Evolutionary conservation across 53 echinoderm and acorn worm species (phyloP).

Genomic region (Crossaster papposus): DNA sequence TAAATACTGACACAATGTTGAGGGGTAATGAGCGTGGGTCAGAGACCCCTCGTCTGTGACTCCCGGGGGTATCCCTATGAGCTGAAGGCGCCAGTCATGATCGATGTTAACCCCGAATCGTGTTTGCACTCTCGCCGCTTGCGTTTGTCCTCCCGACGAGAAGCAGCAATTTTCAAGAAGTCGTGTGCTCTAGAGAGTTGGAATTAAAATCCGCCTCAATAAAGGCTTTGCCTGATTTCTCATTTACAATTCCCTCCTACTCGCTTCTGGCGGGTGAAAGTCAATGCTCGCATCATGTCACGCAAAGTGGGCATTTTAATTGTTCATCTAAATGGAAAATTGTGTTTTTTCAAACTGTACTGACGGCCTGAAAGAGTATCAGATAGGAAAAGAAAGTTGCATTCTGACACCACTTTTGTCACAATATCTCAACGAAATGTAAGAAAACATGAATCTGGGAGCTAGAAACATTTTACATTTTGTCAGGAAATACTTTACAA

Average conservation of each 20-base stretch:
- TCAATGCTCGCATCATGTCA: background rate
- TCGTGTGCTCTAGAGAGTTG: constrained; percentile 12
- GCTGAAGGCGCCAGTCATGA: constrained; percentile 15
- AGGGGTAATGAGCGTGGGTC: constrained; percentile 15
- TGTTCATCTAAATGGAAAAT: background rate
- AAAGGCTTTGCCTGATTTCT: background rate
- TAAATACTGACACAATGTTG: constrained; percentile 21
- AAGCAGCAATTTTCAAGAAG: background rate
- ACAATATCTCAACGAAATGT: too few relatives aligned
- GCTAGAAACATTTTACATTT: too few relatives aligned
- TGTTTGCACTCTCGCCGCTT: constrained; percentile 42
- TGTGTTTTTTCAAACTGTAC: background rate
- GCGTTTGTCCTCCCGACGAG: background rate
- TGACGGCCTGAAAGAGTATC: background rate
- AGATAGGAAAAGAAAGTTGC: too few relatives aligned
- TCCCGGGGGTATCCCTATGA: background rate
- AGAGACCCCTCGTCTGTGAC: background rate
- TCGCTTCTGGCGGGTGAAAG: background rate
- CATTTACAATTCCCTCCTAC: background rate
- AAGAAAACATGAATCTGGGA: too few relatives aligned
- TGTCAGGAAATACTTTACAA: too few relatives aligned
- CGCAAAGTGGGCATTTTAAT: constrained; percentile 20
- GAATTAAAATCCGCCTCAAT: constrained; percentile 15
- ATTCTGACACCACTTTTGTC: too few relatives aligned
- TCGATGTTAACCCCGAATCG: constrained; percentile 47